phyloP scores from a whole-genome alignment of 2,113 vertebrate species.

The Alethe diademata region DNA sequence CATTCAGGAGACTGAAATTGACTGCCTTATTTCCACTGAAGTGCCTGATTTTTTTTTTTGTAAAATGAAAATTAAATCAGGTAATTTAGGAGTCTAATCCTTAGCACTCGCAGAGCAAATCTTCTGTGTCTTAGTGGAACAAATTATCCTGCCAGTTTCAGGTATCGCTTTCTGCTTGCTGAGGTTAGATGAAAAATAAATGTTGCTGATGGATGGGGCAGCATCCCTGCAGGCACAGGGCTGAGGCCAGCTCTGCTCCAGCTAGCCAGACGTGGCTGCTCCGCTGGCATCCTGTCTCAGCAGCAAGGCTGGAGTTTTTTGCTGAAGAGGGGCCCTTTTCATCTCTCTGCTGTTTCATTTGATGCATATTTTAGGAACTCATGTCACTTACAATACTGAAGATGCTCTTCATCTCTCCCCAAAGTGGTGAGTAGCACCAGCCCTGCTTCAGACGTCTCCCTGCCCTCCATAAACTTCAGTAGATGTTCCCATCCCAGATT shows the following conservation, averaged over 20 bases:
- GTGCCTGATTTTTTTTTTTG: neutral
- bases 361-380: constrained; percentile 39
- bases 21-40: neutral
- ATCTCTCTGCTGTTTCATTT: neutral
- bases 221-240: neutral
- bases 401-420: neutral
- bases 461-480: neutral
- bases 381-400: neutral
- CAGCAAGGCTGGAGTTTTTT: neutral
- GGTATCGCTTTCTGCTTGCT: neutral
- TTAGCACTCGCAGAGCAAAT: neutral
- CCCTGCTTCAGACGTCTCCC: neutral
- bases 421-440: neutral
- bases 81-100: neutral
- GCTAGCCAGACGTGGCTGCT: neutral
- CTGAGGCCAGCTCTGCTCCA: neutral
- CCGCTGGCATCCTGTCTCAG: neutral
- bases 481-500: neutral
- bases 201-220: neutral
- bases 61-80: neutral
- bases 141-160: neutral
- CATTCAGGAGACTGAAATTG: neutral
- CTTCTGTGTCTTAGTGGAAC: neutral
- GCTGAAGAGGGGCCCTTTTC: neutral
- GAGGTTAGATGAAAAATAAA: constrained; percentile 12